Evolutionary conservation across 2,888 invertebrate species (phyloP), one percentile per base, ranked within the genome.

Genomic region (Apantesis nais): DNA sequence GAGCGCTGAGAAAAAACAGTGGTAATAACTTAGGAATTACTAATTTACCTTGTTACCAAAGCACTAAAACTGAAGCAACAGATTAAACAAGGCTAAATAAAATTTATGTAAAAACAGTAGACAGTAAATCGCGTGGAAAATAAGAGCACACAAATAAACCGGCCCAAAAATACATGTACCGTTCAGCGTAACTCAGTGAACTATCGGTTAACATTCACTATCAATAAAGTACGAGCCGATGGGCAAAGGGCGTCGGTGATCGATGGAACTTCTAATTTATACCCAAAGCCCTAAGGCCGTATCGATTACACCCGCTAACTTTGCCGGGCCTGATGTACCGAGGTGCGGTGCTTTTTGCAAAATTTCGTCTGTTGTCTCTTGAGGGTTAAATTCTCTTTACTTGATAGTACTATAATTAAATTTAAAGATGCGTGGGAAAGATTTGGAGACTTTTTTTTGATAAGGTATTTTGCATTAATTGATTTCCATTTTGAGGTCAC

Each of bases 221-320:
- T 93, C 91, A 89, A 93, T 94, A 93, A 93, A 91, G 88, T 90
- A 92, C 92, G 92, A 93, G 89, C 90, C 90, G 90, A 85, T 94
- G 94, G 94, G 94, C 94, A 93, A 91, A 94, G 94, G 93, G 93
- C 90, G 90, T 79, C 89, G 70, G 92, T 95, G 94, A 95, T 95
- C 91, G 94, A 95, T 95, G 94, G 94, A 89, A 91, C 90, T 93
- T 90, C 93, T 94, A 94, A 94, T 93, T 94, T 92, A 93, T 93
- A 92, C 88, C 88, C 92, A 93, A 95, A 93, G 91, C 94, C 94
- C 94, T 93, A 88, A 93, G 94, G 94, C 91, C 94, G 92, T 92
- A 95, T 95, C 94, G 93, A 92, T 95, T 94, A 94, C 94, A 83
- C 82, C 79, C 81, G 82, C 86, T 86, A 94, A 93, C 89, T 93